Conservation (phyloP, 2,113 vertebrate genomes). For the Pachypanchax playfairii region DNA sequence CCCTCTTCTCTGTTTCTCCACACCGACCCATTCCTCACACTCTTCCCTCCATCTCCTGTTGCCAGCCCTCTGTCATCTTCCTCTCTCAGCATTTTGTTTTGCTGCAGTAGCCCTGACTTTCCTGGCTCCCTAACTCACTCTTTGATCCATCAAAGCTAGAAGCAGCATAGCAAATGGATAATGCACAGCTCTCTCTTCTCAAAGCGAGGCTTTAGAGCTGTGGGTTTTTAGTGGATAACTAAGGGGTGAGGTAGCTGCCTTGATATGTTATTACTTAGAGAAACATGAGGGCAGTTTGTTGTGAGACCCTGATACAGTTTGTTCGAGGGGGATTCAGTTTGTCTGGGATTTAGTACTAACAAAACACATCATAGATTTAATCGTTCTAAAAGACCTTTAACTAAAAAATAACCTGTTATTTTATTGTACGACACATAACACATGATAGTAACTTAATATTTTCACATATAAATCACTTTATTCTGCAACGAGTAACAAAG, state of each 20-base stretch:
- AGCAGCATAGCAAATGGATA: slow-evolving; percentile 61
- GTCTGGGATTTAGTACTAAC: background rate
- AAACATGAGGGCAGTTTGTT: slow-evolving; percentile 15
- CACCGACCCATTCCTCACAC: background rate
- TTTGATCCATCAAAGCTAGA: slow-evolving; percentile 64
- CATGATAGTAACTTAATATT: background rate
- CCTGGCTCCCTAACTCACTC: slow-evolving; percentile 30
- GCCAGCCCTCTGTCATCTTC: slow-evolving; percentile 22
- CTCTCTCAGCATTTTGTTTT: slow-evolving; percentile 33
- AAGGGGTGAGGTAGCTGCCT: slow-evolving; percentile 43
- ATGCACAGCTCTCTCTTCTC: slow-evolving; percentile 37
- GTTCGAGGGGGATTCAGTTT: background rate
- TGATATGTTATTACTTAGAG: slow-evolving; percentile 60
- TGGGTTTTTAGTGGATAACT: slow-evolving; percentile 35
- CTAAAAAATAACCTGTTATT: background rate
- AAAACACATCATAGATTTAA: background rate
- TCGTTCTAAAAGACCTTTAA: background rate
- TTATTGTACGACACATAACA: background rate
- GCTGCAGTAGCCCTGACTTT: slow-evolving; percentile 18
- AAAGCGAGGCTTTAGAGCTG: slow-evolving; percentile 43
- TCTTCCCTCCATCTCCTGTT: slow-evolving; percentile 18
- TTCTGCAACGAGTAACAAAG: too few relatives aligned
- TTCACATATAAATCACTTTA: background rate
- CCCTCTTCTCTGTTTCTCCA: background rate
- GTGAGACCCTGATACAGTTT: background rate